Evolutionary conservation across 2,797 vertebrate genomes (phyloP), one percentile per base, ranked within the genome.

Genomic region (Hozukius guyotensis): DNA sequence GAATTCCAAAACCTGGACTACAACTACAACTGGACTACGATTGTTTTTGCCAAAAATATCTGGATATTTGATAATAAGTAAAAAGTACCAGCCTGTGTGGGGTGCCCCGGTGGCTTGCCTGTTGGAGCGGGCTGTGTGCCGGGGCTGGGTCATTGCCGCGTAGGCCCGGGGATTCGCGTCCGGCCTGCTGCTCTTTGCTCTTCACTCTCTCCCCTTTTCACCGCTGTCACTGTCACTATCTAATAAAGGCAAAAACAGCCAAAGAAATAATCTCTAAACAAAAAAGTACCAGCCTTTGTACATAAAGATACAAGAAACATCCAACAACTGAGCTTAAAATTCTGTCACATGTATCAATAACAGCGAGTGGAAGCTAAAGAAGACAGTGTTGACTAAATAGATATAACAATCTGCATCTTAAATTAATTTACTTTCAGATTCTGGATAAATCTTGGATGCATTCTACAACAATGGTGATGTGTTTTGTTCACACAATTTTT

Each of bases 291-390:
- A 60, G 16, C 7, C 8, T 68, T 18, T 46, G 2, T 52, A 2
- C 49, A 31, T 24, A 55, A 55, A 55, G n/a, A 59, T 6, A 8
- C 31, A 52, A 32, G 4, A 42, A n/a, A 32, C 14, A 10, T 42
- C n/a, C 32, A 13, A n/a, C 56, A 1, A 9, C 10, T 1, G 42
- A 18, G 38, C 38, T 16, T 42, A 0, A 42, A 0, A 42, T 42
- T 42, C 14, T 16, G 38, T 34, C 16, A 4, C 0, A 1, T 38
- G 46, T 31, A 10, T 61, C 12, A 61, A 1, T 31, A 20, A 14
- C 11, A 53, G 62, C 20, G 0, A 2, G 5, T 13, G 7, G 20
- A 46, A 57, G 22, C 55, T 22, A 20, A 38, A 69, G 4, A 38
- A 42, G 11, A 8, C 12, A 12, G 42, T 0, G 6, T 13, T 52